Evolutionary conservation across 2,113 vertebrate species (phyloP), one percentile per base, ranked within the genome.

Genomic region (Myrmophylax atrothorax): DNA sequence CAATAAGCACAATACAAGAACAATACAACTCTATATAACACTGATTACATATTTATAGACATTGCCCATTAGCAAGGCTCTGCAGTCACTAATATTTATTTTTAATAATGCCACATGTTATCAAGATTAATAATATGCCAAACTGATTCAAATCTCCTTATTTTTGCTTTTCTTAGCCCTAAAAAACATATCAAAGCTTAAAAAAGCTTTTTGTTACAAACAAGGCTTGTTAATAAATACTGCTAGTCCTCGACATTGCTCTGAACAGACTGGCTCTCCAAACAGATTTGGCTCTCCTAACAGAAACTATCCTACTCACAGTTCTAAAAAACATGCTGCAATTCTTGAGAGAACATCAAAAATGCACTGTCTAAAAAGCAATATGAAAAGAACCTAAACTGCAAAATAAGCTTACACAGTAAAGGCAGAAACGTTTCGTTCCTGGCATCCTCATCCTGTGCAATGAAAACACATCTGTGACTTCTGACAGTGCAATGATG

Each of bases 11-110:
- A 84, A 86, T 33, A 59, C 46, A 90, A 91, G 95, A 85, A 94
- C 96, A 97, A 96, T 75, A 97, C 55, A 96, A 49, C 56, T 73
- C 94, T 89, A 38, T 66, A 18, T 49, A 63, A 52, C 63, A 75
- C 55, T 4, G 28, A 96, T 74, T 92, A 68, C 64, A 10, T 90
- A 92, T 95, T 92, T 93, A 92, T 52, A 94, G 59, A 84, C 95
- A 94, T 16, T 63, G 53, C 91, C 63, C 69, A 67, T 86, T 82
- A 90, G 90, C 59, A 93, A 79, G 80, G 80, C 42, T 78, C 87
- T 82, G 69, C 42, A 9, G 79, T 81, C 92, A 92, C 68, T 66
- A 93, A 78, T 66, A 44, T 46, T 97, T 93, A 79, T 58, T 94
- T 97, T 96, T 75, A 86, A 80, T 29, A 70, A 62, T 63, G 29